Percentiles rank a stretch among this genome's conserved stretches.
Conservation (phyloP, 2,797 vertebrate genomes). For the Gallirallus australis region DNA sequence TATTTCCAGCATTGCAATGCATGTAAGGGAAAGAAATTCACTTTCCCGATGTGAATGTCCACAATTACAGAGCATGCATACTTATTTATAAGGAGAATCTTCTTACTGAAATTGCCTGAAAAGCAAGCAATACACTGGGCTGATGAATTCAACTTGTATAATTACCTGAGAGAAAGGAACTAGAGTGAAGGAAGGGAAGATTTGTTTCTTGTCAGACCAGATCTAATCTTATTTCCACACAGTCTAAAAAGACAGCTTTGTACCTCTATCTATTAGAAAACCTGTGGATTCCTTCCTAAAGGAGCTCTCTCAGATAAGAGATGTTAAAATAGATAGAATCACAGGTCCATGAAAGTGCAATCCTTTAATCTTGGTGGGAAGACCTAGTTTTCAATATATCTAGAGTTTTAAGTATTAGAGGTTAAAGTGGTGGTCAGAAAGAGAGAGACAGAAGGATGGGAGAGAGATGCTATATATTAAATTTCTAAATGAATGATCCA, state of each 20-base stretch:
- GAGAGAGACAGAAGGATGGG: background rate
- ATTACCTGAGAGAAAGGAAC: background rate
- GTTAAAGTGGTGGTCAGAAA: background rate
- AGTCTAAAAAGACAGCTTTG: background rate
- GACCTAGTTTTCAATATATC: background rate
- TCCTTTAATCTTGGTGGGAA: background rate
- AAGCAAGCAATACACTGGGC: background rate
- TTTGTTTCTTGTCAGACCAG: background rate
- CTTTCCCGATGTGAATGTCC: background rate
- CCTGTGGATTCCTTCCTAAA: background rate
- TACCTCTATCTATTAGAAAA: background rate
- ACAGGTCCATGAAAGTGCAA: background rate
- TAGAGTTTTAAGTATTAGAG: background rate
- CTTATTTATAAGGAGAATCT: background rate
- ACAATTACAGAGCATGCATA: background rate
- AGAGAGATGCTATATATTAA: background rate
- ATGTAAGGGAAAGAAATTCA: background rate
- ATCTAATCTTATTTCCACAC: conserved; percentile 12
- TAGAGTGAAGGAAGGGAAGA: background rate
- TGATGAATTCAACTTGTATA: background rate
- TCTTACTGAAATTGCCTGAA: background rate
- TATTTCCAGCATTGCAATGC: background rate
- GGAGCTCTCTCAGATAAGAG: background rate
- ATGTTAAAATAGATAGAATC: conserved; percentile 25
- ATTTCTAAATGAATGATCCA: background rate